phyloP scores from a whole-genome alignment of 1,140 invertebrate species.

The Zophobas morio region DNA sequence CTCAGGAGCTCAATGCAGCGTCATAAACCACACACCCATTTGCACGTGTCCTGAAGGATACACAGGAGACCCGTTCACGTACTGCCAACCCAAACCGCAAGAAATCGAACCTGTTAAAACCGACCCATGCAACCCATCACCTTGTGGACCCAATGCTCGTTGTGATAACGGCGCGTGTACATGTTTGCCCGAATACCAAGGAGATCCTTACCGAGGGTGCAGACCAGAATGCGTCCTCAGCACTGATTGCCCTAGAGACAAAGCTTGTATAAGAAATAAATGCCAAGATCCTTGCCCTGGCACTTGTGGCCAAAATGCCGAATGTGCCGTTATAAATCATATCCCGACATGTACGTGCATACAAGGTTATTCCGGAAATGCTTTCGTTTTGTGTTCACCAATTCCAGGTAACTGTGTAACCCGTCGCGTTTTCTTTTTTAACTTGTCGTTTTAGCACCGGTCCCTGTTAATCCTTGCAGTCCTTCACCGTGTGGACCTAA shows the following conservation, averaged over 20 bases:
- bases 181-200: slow-evolving; percentile 75
- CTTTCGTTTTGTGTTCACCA: slow-evolving; percentile 76
- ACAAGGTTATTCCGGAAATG: slow-evolving; percentile 78
- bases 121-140: slow-evolving; percentile 80
- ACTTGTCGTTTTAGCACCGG: slow-evolving; percentile 56
- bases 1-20: slow-evolving; percentile 75
- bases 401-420: slow-evolving; percentile 67
- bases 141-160: slow-evolving; percentile 81
- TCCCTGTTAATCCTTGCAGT: slow-evolving; percentile 71
- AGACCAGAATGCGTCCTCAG: slow-evolving; percentile 77
- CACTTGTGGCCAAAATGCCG: slow-evolving; percentile 79
- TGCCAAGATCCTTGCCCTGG: slow-evolving; percentile 83
- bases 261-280: slow-evolving; percentile 81
- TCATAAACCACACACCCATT: slow-evolving; percentile 78
- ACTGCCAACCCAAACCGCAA: slow-evolving; percentile 69
- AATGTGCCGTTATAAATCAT: slow-evolving; percentile 80
- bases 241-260: slow-evolving; percentile 75
- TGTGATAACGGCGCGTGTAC: slow-evolving; percentile 76
- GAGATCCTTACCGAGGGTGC: slow-evolving; percentile 76
- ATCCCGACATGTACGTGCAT: slow-evolving; percentile 81
- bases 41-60: slow-evolving; percentile 79
- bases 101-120: slow-evolving; percentile 59
- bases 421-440: not conserved
- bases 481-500: slow-evolving; percentile 77
- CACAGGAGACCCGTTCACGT: slow-evolving; percentile 79